Percentiles rank a stretch among this genome's conserved stretches.
These are phyloP conservation scores for Pollenia amentaria DNA, from an alignment of 2,888 invertebrate genomes.

Conservation along the genomic window DNA sequence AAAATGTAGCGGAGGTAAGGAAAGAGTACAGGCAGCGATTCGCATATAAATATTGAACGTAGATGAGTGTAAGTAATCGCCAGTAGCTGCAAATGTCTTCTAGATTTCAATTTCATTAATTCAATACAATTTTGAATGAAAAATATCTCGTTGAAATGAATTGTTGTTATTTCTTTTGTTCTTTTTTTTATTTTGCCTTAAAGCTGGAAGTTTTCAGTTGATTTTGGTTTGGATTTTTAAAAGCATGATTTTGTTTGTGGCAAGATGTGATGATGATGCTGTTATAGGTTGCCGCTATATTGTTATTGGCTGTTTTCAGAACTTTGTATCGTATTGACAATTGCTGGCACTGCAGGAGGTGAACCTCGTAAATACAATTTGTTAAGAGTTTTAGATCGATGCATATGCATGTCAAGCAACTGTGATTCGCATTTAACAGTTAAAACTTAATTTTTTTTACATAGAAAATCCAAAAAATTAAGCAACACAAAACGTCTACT, in stretches of 20 bases:
- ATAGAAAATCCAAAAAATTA: conserved; percentile 7
- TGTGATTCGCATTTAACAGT: conserved; percentile 64
- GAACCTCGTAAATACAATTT: not conserved
- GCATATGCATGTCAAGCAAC: conserved; percentile 53
- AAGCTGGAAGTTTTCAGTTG: conserved; percentile 69
- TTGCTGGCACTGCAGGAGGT: conserved; percentile 65
- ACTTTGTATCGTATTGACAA: conserved; percentile 52
- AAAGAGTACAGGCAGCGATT: conserved; percentile 13
- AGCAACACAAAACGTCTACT: conserved; percentile 11
- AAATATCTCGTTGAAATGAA: conserved; percentile 66
- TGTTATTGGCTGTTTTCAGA: conserved; percentile 49
- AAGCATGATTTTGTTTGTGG: conserved; percentile 28
- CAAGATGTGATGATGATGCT: conserved; percentile 23
- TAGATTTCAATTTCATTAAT: conserved; percentile 76
- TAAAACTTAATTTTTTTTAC: conserved; percentile 6
- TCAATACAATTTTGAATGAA: conserved; percentile 72
- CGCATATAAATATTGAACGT: conserved; percentile 49
- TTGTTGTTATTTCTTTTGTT: conserved; percentile 42
- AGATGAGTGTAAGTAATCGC: conserved; percentile 71
- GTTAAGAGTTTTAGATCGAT: conserved; percentile 33
- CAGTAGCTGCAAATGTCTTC: conserved; percentile 73
- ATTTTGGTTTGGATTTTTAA: conserved; percentile 44
- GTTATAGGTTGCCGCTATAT: conserved; percentile 32
- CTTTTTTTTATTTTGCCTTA: conserved; percentile 32
- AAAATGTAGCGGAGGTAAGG: not conserved